Evolutionary conservation across 1,140 invertebrate genomes (phyloP).

Genomic region (Nomia melanderi): DNA sequence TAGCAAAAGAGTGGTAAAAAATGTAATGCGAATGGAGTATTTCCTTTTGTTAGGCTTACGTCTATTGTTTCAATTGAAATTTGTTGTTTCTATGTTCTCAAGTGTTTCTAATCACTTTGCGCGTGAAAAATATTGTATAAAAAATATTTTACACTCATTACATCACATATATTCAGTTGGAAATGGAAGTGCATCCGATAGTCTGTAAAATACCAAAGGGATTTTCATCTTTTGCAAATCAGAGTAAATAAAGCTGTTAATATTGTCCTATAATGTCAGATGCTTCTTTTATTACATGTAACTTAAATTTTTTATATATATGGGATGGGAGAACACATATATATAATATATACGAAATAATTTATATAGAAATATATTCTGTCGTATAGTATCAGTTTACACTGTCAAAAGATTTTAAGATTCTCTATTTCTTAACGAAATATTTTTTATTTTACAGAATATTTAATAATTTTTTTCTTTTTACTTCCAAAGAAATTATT

Average conservation of each 20-base stretch:
- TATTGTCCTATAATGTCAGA: constrained; percentile 36
- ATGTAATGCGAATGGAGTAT: background rate
- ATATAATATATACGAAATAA: too few relatives aligned
- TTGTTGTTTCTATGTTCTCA: background rate
- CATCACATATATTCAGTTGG: background rate
- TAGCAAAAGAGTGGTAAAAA: background rate
- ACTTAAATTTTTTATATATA: too few relatives aligned
- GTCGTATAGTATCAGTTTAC: too few relatives aligned
- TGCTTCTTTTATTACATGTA: too few relatives aligned
- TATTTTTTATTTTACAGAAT: too few relatives aligned
- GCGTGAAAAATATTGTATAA: background rate
- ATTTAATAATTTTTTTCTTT: too few relatives aligned
- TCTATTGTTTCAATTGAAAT: background rate
- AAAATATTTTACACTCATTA: background rate
- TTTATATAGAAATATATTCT: too few relatives aligned
- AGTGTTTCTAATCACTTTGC: background rate
- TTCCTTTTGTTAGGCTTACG: background rate
- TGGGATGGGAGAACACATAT: too few relatives aligned
- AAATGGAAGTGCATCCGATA: constrained; percentile 11
- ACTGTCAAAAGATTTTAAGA: too few relatives aligned
- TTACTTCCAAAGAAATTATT: too few relatives aligned
- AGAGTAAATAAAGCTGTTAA: constrained; percentile 56
- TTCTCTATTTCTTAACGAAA: too few relatives aligned
- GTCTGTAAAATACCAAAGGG: constrained; percentile 49
- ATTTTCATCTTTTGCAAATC: constrained; percentile 44